These are phyloP conservation scores for Myotis vivesi DNA, from an alignment of 2,797 vertebrate species.

Conservation along the genomic window DNA sequence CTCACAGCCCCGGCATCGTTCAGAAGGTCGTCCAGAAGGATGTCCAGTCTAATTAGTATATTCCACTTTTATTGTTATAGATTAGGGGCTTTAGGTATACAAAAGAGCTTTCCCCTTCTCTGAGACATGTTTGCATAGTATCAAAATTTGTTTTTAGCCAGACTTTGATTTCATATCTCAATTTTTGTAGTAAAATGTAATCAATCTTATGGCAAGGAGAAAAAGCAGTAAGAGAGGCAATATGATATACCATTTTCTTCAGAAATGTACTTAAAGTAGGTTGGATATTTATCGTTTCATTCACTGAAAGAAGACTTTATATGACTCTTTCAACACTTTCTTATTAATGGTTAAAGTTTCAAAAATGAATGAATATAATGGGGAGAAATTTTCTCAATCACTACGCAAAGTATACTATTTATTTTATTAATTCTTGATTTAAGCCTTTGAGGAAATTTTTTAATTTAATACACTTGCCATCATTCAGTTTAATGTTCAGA, in stretches of 20 bases:
- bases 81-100: neutral
- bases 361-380: neutral
- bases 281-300: neutral
- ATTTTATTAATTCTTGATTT: constrained; percentile 26
- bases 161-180: neutral
- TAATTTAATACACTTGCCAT: neutral
- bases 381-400: neutral
- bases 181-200: constrained; percentile 28
- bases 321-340: neutral
- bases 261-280: neutral
- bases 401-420: constrained; percentile 20
- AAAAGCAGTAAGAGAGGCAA: constrained; percentile 9
- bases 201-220: neutral
- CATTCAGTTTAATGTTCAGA: constrained; percentile 23
- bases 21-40: too few relatives aligned
- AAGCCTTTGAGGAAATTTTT: neutral
- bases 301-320: neutral
- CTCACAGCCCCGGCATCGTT: too few relatives aligned
- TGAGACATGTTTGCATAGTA: neutral
- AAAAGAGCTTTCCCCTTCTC: neutral
- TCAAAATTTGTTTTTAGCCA: neutral
- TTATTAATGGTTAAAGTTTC: constrained; percentile 10
- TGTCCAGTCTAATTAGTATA: too few relatives aligned
- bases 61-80: too few relatives aligned
- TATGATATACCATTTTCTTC: neutral